phyloP scores from a whole-genome alignment of 2,888 invertebrate species.

The Yponomeuta evonymella region DNA sequence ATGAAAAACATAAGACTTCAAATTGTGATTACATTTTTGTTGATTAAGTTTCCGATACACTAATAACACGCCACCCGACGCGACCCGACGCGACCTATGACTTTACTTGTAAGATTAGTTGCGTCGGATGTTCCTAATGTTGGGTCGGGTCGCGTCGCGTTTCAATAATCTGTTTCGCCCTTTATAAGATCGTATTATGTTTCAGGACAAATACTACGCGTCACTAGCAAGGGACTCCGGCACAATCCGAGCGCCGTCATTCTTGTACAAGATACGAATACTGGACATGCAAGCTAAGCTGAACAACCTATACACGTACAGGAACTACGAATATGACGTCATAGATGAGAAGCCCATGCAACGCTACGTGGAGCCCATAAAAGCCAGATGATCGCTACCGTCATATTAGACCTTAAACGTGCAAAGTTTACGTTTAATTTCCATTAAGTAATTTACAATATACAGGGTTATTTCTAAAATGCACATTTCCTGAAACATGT shows the following conservation, averaged over 20 bases:
- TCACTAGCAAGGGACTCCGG: conserved; percentile 54
- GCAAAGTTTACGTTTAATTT: too few relatives aligned
- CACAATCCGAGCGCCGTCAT: conserved; percentile 58
- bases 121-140: too few relatives aligned
- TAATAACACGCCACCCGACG: not conserved
- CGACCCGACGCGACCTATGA: too few relatives aligned
- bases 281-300: conserved; percentile 46
- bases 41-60: not conserved
- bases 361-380: conserved; percentile 17
- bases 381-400: not conserved
- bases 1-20: too few relatives aligned
- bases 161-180: too few relatives aligned
- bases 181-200: conserved; percentile 17
- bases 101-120: too few relatives aligned
- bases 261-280: conserved; percentile 56
- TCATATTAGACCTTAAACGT: not conserved
- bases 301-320: conserved; percentile 54
- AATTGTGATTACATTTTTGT: too few relatives aligned
- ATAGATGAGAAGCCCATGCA: conserved; percentile 50
- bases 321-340: conserved; percentile 52
- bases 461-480: too few relatives aligned
- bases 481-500: too few relatives aligned
- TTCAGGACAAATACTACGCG: conserved; percentile 60
- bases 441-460: too few relatives aligned
- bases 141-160: too few relatives aligned